A percentile compares a stretch with the other conserved stretches of the same genome.
phyloP scores from a whole-genome alignment of 2,113 vertebrate species.

The Gavia stellata region DNA sequence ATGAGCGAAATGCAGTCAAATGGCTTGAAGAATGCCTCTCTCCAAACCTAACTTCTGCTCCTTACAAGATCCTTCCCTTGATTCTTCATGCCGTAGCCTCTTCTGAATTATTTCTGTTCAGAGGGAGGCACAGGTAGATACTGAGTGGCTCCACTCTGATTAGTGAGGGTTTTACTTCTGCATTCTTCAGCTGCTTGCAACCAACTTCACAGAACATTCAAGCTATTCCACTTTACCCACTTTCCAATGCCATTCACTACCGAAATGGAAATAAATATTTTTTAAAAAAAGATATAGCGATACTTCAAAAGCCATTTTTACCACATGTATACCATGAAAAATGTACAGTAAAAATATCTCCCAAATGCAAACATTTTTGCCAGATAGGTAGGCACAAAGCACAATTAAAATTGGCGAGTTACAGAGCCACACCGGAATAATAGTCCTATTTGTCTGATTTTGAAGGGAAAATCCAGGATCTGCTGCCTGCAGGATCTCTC shows the following conservation, averaged over 20 bases:
- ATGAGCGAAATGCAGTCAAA: background rate
- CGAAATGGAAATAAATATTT: background rate
- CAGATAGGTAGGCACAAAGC: background rate
- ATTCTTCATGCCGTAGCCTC: background rate
- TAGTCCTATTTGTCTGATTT: background rate
- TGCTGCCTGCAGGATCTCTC: constrained; percentile 79
- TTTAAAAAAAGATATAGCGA: background rate
- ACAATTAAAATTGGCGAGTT: background rate
- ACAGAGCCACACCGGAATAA: background rate
- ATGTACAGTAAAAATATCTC: background rate
- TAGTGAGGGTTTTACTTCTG: background rate
- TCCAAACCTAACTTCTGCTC: background rate
- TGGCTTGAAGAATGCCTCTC: background rate
- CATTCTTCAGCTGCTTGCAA: background rate
- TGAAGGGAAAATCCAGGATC: constrained; percentile 83
- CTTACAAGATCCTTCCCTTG: background rate
- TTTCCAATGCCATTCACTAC: background rate
- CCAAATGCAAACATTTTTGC: background rate
- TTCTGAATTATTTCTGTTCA: background rate
- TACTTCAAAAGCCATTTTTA: background rate
- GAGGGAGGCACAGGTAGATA: background rate
- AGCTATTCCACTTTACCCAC: background rate
- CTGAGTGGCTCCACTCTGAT: background rate
- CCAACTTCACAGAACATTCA: background rate
- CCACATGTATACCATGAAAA: background rate